phyloP scores from a whole-genome alignment of 2,113 vertebrate species.

The Emydocephalus ijimae region DNA sequence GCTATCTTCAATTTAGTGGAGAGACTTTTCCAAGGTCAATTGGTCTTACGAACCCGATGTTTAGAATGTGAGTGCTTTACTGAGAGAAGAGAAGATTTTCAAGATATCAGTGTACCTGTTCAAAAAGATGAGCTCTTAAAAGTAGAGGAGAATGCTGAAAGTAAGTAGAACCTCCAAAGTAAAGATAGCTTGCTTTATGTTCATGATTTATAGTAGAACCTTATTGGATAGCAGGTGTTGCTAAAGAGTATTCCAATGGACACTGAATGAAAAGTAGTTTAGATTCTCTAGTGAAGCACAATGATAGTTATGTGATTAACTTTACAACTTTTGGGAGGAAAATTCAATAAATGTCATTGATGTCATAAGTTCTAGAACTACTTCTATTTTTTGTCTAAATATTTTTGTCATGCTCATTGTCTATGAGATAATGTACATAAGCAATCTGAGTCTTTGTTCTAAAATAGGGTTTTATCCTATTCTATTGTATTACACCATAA shows the following conservation, averaged over 20 bases:
- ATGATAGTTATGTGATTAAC: background rate
- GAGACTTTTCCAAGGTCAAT: slow-evolving; percentile 90
- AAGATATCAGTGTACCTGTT: slow-evolving; percentile 96
- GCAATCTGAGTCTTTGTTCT: background rate
- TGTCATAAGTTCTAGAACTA: background rate
- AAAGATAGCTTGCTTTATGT: background rate
- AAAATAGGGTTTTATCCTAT: background rate
- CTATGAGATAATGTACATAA: background rate
- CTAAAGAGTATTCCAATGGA: background rate
- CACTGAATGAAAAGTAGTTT: background rate
- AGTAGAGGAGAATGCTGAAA: slow-evolving; percentile 78
- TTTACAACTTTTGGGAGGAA: background rate
- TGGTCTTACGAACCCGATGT: slow-evolving; percentile 92
- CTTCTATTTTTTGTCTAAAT: background rate
- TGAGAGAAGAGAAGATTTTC: slow-evolving; percentile 93
- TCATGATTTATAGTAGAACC: background rate
- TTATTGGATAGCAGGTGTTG: background rate
- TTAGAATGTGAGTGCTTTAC: slow-evolving; percentile 96
- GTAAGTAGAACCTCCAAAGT: slow-evolving; percentile 62
- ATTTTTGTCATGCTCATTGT: background rate
- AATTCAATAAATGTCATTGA: background rate
- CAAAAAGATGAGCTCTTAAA: slow-evolving; percentile 86
- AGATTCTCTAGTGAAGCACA: background rate
- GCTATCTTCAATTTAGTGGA: slow-evolving; percentile 86
- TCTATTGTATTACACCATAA: background rate